A percentile compares a stretch with the other conserved stretches of the same genome.
Conservation (phyloP, 2,797 vertebrate species). For the Lagocephalus sceleratus region DNA sequence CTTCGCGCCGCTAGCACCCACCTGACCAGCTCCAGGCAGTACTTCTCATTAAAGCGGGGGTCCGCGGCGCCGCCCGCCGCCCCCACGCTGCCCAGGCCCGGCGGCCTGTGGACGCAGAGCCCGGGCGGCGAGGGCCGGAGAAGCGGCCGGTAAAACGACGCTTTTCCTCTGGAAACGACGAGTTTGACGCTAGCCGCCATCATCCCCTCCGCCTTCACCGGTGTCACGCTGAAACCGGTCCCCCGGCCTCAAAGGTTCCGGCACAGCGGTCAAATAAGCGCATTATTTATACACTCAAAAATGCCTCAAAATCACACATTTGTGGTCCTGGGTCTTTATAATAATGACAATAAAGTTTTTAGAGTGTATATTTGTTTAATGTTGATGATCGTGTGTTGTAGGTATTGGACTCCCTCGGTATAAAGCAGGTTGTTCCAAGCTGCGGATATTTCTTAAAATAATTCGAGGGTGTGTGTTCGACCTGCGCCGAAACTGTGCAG, state of each 20-base stretch:
- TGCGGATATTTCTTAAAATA: too few species aligned
- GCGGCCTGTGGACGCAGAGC: conserved; percentile 15
- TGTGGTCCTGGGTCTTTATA: too few species aligned
- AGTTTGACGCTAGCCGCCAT: conserved; percentile 66
- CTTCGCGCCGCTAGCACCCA: conserved; percentile 39
- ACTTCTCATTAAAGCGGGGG: conserved; percentile 54
- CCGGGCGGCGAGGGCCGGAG: conserved; percentile 12
- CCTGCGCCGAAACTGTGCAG: too few species aligned
- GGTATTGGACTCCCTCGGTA: too few species aligned
- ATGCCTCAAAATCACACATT: too few species aligned
- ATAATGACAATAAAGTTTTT: too few species aligned
- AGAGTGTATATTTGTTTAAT: too few species aligned
- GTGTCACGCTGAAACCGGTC: conserved; percentile 34
- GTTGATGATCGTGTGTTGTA: too few species aligned
- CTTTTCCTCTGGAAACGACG: conserved; percentile 41
- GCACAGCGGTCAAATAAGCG: too few species aligned
- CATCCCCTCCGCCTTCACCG: conserved; percentile 61
- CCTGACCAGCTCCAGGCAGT: conserved; percentile 75
- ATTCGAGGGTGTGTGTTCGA: too few species aligned
- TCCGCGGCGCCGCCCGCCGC: conserved; percentile 35
- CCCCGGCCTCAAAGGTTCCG: conserved; percentile 1
- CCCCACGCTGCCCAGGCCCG: conserved; percentile 44
- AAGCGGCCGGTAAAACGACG: conserved; percentile 15
- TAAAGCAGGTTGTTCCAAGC: too few species aligned
- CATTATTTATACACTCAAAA: too few species aligned